A percentile compares a stretch with the other conserved stretches of the same genome.
Evolutionary conservation across 1,140 invertebrate genomes (phyloP).

Genomic region (Formica exsecta): DNA sequence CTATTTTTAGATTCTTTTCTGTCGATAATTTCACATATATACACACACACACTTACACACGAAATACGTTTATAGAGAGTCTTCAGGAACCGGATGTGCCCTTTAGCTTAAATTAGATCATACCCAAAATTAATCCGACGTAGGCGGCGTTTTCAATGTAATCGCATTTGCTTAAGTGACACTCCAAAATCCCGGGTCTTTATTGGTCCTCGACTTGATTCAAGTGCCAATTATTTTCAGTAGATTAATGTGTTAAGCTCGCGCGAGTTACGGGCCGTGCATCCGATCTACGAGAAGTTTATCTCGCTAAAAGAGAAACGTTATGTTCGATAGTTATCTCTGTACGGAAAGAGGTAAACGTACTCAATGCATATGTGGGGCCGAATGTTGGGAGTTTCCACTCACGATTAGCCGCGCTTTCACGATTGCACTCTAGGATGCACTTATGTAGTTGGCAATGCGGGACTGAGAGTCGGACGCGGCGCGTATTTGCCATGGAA

Average conservation of each 20-base stretch:
- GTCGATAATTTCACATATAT: neutral
- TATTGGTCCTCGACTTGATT: conserved; percentile 59
- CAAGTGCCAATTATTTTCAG: conserved; percentile 53
- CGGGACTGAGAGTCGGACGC: conserved; percentile 32
- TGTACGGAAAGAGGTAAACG: neutral
- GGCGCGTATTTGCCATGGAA: conserved; percentile 33
- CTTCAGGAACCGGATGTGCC: conserved; percentile 32
- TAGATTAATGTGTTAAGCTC: conserved; percentile 43
- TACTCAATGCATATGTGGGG: neutral
- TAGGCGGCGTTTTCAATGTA: conserved; percentile 48
- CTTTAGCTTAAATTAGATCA: conserved; percentile 58
- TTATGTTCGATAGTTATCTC: conserved; percentile 42
- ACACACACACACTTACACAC: neutral
- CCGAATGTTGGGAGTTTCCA: neutral
- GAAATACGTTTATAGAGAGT: conserved; percentile 24
- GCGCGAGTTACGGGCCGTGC: neutral
- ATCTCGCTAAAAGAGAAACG: conserved; percentile 20
- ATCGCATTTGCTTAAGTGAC: conserved; percentile 61
- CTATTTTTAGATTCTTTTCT: neutral
- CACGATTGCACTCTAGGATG: conserved; percentile 22
- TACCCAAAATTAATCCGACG: conserved; percentile 57
- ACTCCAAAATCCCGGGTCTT: conserved; percentile 43
- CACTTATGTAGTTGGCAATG: conserved; percentile 7
- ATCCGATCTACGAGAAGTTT: conserved; percentile 19
- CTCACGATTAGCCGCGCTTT: conserved; percentile 46